A percentile compares a stretch with the other conserved stretches of the same genome.
phyloP scores from a whole-genome alignment of 2,888 invertebrate species.

The Drosophila mettleri region DNA sequence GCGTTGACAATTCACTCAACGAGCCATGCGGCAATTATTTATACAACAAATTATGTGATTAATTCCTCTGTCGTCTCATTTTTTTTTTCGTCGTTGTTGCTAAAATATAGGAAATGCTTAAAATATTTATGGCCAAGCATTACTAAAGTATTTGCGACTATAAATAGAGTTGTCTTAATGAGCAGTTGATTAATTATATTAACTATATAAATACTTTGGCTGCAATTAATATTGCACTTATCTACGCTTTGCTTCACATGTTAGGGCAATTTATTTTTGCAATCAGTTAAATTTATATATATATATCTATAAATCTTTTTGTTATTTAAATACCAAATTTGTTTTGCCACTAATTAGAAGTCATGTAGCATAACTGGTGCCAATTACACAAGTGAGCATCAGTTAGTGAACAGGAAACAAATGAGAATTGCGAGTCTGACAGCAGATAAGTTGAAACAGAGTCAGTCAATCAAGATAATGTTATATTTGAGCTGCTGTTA shows the following conservation, averaged over 20 bases:
- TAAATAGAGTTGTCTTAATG: not conserved
- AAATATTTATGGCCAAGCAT: conserved; percentile 1
- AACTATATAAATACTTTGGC: not conserved
- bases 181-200: not conserved
- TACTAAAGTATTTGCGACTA: not conserved
- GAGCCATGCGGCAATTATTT: conserved; percentile 16
- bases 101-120: conserved; percentile 30
- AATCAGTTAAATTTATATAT: not conserved
- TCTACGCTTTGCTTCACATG: conserved; percentile 4
- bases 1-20: conserved; percentile 41
- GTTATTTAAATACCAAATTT: conserved; percentile 1
- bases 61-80: conserved; percentile 8
- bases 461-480: too few species aligned
- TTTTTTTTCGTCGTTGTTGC: not conserved
- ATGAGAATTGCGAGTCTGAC: not conserved
- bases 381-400: conserved; percentile 1
- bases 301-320: not conserved
- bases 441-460: not conserved
- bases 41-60: conserved; percentile 28
- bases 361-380: conserved; percentile 5
- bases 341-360: conserved; percentile 16
- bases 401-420: not conserved
- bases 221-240: conserved; percentile 4
- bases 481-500: too few species aligned
- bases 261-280: not conserved